Evolutionary conservation across 2,888 invertebrate genomes (phyloP).

Genomic region (Phlogophora meticulosa): DNA sequence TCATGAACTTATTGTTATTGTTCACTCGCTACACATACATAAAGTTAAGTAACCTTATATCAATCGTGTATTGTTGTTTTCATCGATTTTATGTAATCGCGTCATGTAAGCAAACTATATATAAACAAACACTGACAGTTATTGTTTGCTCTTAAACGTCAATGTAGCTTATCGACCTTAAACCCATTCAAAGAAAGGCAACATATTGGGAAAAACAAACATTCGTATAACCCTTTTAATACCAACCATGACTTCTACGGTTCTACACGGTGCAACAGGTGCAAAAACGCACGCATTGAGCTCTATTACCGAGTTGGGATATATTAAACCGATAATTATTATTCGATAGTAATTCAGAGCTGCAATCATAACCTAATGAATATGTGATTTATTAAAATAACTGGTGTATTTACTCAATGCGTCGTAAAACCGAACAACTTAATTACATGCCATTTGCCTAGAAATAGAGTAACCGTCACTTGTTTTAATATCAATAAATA

Average conservation of each 20-base stretch:
- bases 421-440: slow-evolving; percentile 34
- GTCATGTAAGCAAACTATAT: slow-evolving; percentile 37
- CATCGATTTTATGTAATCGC: slow-evolving; percentile 56
- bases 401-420: slow-evolving; percentile 34
- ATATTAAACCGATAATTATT: slow-evolving; percentile 36
- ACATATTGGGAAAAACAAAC: slow-evolving; percentile 1
- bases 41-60: slow-evolving; percentile 54
- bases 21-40: slow-evolving; percentile 49
- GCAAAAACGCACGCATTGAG: background rate
- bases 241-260: background rate
- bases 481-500: slow-evolving; percentile 56
- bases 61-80: slow-evolving; percentile 48
- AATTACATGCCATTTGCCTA: slow-evolving; percentile 37
- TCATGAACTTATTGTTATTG: slow-evolving; percentile 58
- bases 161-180: slow-evolving; percentile 31
- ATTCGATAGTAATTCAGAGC: slow-evolving; percentile 28
- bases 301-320: slow-evolving; percentile 7
- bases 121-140: slow-evolving; percentile 43
- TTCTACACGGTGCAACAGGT: slow-evolving; percentile 4
- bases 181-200: slow-evolving; percentile 14
- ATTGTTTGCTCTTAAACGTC: slow-evolving; percentile 28
- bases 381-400: slow-evolving; percentile 46
- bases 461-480: slow-evolving; percentile 45
- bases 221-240: background rate
- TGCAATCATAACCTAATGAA: slow-evolving; percentile 33